Conservation (phyloP, 2,113 vertebrate genomes). For the Urocynchramus pylzowi region DNA sequence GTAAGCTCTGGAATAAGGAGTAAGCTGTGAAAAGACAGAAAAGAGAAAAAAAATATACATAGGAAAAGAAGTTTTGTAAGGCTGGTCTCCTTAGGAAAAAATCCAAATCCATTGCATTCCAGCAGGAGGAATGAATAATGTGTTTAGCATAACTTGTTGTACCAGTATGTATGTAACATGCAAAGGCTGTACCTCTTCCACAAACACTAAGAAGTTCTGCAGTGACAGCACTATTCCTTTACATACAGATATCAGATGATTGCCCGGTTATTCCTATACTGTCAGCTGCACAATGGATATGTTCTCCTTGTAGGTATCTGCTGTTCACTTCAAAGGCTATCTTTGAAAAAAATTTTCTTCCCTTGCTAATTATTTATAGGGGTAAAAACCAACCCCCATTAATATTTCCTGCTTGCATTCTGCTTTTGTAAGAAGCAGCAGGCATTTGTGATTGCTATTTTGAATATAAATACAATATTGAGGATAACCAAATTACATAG, state of each 20-base stretch:
- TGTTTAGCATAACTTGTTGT: not conserved
- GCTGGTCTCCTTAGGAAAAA: not conserved
- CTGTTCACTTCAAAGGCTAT: not conserved
- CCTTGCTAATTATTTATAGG: not conserved
- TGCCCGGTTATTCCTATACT: not conserved
- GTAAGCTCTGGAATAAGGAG: not conserved
- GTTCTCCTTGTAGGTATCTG: not conserved
- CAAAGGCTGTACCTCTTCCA: not conserved
- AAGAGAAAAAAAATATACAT: accelerated
- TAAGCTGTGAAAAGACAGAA: not conserved
- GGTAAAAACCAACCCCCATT: not conserved
- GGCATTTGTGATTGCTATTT: not conserved
- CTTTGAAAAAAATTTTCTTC: not conserved
- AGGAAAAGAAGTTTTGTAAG: not conserved
- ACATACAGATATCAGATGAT: not conserved
- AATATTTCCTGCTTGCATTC: not conserved
- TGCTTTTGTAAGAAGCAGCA: not conserved
- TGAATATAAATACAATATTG: not conserved
- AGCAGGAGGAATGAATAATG: not conserved
- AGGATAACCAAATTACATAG: not conserved
- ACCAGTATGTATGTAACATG: not conserved
- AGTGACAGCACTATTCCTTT: not conserved
- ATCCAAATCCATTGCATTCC: not conserved
- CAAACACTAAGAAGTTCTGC: not conserved
- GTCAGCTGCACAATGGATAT: not conserved